Conservation (phyloP, 2,888 invertebrate genomes). For the Hololepta plana region DNA sequence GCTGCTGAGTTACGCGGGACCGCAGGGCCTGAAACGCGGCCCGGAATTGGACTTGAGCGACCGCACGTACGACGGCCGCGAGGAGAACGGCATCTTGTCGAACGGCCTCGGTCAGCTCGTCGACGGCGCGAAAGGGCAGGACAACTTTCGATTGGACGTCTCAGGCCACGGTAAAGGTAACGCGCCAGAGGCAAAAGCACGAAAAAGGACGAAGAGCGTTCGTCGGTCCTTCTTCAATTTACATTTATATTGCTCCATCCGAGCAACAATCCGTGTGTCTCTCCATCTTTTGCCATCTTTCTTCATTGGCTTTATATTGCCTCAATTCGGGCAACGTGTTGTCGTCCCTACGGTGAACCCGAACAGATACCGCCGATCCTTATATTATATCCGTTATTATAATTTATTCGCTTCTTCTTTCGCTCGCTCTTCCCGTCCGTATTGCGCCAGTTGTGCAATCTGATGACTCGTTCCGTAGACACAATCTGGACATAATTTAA, state of each 20-base stretch:
- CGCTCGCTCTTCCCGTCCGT: too few relatives aligned
- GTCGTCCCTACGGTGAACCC: too few relatives aligned
- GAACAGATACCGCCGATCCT: too few relatives aligned
- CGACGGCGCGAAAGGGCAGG: constrained; percentile 56
- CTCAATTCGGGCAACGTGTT: too few relatives aligned
- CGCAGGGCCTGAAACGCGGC: constrained; percentile 51
- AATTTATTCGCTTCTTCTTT: too few relatives aligned
- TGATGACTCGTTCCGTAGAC: too few relatives aligned
- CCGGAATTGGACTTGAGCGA: constrained; percentile 61
- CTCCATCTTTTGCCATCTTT: too few relatives aligned
- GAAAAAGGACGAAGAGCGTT: neutral
- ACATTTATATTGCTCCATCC: constrained; percentile 8
- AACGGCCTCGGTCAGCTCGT: constrained; percentile 64
- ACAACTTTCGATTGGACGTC: constrained; percentile 50
- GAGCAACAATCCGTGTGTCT: constrained; percentile 2
- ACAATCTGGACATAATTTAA: too few relatives aligned
- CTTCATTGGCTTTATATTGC: too few relatives aligned
- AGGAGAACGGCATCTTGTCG: constrained; percentile 40
- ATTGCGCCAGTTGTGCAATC: too few relatives aligned
- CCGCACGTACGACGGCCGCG: constrained; percentile 58
- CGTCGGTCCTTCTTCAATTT: constrained; percentile 6
- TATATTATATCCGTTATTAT: too few relatives aligned
- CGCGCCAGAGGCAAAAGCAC: too few relatives aligned
- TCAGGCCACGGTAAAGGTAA: constrained; percentile 49
- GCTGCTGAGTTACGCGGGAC: constrained; percentile 60